These are phyloP conservation scores for Troides helena DNA, from an alignment of 2,888 invertebrate genomes.

Conservation along the genomic window DNA sequence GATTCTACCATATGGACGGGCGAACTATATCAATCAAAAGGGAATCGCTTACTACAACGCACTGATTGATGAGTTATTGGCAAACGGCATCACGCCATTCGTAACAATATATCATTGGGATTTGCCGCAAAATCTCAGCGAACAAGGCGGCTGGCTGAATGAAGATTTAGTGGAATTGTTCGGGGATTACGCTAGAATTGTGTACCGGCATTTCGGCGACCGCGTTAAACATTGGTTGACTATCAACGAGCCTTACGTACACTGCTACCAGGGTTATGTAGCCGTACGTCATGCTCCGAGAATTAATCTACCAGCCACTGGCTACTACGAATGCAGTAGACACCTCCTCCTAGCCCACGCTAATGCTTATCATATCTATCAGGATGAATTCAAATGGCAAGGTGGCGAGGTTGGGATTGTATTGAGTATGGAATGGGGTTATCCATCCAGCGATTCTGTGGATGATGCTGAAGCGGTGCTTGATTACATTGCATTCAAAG, in stretches of 20 bases:
- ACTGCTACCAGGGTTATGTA: conserved; percentile 62
- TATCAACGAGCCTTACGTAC: conserved; percentile 72
- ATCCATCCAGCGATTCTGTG: conserved; percentile 34
- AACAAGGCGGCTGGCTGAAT: conserved; percentile 72
- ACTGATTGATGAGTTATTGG: conserved; percentile 79
- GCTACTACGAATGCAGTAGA: conserved; percentile 68
- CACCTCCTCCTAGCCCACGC: conserved; percentile 77
- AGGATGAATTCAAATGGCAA: conserved; percentile 49
- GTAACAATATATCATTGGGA: conserved; percentile 77
- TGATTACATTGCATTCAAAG: conserved; percentile 38
- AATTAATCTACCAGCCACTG: conserved; percentile 54
- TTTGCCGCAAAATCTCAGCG: conserved; percentile 66
- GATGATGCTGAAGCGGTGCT: conserved; percentile 32
- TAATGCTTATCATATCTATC: conserved; percentile 55
- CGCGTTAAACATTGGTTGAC: conserved; percentile 77
- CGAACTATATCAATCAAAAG: conserved; percentile 66
- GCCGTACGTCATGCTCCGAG: conserved; percentile 43
- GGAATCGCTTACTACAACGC: conserved; percentile 83
- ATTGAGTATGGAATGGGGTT: conserved; percentile 42
- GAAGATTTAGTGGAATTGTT: conserved; percentile 60
- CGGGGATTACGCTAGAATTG: conserved; percentile 60
- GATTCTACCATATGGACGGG: conserved; percentile 77
- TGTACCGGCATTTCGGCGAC: conserved; percentile 63
- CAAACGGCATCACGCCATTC: conserved; percentile 79
- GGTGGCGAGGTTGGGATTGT: conserved; percentile 69